A percentile compares a stretch with the other conserved stretches of the same genome.
Evolutionary conservation across 2,113 vertebrate species (phyloP).

Genomic region (Leiothrix lutea): DNA sequence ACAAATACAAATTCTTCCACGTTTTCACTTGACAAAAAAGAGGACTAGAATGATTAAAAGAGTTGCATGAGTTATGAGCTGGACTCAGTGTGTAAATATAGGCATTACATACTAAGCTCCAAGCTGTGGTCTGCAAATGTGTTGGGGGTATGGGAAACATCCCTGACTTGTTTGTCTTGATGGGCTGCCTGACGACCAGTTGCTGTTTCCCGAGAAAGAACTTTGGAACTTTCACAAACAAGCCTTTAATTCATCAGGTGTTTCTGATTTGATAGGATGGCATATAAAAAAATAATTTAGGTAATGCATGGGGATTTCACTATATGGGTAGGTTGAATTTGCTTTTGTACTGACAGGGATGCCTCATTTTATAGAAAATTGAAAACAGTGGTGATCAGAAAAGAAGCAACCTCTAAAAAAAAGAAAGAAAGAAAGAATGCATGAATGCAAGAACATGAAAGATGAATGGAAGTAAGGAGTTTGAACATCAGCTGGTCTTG

Average conservation of each 20-base stretch:
- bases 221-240: not conserved
- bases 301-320: not conserved
- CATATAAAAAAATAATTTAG: not conserved
- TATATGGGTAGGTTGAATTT: not conserved
- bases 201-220: not conserved
- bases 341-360: not conserved
- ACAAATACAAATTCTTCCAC: not conserved
- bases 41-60: not conserved
- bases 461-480: not conserved
- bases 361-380: not conserved
- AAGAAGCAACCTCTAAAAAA: not conserved
- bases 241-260: not conserved
- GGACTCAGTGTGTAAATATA: not conserved
- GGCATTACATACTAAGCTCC: not conserved
- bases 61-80: not conserved
- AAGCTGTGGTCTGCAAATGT: not conserved
- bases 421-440: not conserved
- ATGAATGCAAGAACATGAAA: not conserved
- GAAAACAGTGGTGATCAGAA: not conserved
- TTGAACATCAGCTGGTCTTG: not conserved
- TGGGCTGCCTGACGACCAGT: not conserved
- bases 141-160: not conserved
- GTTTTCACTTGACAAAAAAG: not conserved
- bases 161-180: not conserved
- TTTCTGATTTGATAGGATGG: not conserved